Evolutionary conservation across 2,888 invertebrate species (phyloP).

Genomic region (Drosophila ezoana): DNA sequence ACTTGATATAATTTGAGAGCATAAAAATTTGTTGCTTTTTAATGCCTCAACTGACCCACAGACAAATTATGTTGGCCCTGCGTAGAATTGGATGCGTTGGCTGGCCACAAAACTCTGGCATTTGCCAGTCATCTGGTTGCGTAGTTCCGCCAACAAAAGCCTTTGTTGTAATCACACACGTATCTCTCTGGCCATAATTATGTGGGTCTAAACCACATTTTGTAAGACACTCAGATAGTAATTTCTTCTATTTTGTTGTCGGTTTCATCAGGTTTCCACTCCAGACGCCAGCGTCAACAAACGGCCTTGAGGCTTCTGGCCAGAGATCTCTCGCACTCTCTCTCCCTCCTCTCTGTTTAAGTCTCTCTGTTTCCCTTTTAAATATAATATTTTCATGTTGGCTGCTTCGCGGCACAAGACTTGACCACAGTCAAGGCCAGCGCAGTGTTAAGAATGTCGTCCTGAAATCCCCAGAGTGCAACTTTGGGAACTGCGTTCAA

Average conservation of each 20-base stretch:
- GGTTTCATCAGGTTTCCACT: conserved; percentile 32
- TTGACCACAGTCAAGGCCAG: conserved; percentile 60
- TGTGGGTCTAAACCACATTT: conserved; percentile 33
- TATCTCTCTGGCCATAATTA: conserved; percentile 37
- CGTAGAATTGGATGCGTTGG: conserved; percentile 1
- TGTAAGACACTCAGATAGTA: conserved; percentile 29
- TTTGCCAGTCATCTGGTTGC: conserved; percentile 34
- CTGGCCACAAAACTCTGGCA: conserved; percentile 1
- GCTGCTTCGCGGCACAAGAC: conserved; percentile 16
- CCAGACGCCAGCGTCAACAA: conserved; percentile 39
- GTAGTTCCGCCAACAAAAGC: conserved; percentile 34
- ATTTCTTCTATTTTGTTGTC: conserved; percentile 49
- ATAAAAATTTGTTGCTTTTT: conserved; percentile 28
- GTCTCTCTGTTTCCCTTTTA: not conserved
- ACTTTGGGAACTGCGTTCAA: not conserved
- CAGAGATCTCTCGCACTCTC: conserved; percentile 7
- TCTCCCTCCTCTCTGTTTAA: not conserved
- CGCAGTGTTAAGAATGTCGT: conserved; percentile 31
- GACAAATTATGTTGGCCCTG: conserved; percentile 21
- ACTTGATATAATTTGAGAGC: conserved; percentile 37
- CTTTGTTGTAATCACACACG: conserved; percentile 37
- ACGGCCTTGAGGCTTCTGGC: conserved; percentile 43
- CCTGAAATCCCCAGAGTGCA: conserved; percentile 35
- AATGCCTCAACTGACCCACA: conserved; percentile 43
- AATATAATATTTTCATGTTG: not conserved